Conservation (phyloP, 2,113 vertebrate genomes). For the Lasiurus borealis region DNA sequence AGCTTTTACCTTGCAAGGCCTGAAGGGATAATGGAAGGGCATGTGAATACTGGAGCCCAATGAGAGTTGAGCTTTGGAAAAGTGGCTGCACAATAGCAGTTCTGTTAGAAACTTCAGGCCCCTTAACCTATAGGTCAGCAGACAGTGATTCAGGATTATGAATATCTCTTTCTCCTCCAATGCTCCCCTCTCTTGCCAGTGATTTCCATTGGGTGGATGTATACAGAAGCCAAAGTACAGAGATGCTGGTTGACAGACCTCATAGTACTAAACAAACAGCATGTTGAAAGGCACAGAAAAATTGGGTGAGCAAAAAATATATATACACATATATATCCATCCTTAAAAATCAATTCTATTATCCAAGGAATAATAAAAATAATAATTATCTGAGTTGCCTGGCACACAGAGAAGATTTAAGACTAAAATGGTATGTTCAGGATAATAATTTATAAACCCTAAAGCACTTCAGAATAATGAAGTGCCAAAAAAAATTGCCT, state of each 20-base stretch:
- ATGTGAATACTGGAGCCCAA: not conserved
- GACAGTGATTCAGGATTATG: not conserved
- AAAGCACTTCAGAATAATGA: conserved; percentile 30
- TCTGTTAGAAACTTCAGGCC: not conserved
- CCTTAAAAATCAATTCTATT: conserved; percentile 28
- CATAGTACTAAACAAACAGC: not conserved
- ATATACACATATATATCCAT: no score
- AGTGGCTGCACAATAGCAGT: not conserved
- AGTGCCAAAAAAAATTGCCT: conserved; percentile 9
- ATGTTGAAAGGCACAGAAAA: not conserved
- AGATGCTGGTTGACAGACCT: not conserved
- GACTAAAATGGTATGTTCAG: not conserved
- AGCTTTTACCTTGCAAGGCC: fast-evolving
- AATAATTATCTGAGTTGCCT: not conserved
- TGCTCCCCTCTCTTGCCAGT: not conserved
- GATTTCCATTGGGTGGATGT: not conserved
- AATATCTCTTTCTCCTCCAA: not conserved
- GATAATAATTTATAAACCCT: not conserved
- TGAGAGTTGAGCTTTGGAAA: conserved; percentile 4
- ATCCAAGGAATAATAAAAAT: not conserved
- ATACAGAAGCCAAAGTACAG: not conserved
- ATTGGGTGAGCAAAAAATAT: not conserved
- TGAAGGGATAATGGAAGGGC: not conserved
- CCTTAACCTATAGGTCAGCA: not conserved
- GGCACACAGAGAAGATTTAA: conserved; percentile 7